phyloP scores from a whole-genome alignment of 2,113 vertebrate genomes.

The Atlantisia rogersi region DNA sequence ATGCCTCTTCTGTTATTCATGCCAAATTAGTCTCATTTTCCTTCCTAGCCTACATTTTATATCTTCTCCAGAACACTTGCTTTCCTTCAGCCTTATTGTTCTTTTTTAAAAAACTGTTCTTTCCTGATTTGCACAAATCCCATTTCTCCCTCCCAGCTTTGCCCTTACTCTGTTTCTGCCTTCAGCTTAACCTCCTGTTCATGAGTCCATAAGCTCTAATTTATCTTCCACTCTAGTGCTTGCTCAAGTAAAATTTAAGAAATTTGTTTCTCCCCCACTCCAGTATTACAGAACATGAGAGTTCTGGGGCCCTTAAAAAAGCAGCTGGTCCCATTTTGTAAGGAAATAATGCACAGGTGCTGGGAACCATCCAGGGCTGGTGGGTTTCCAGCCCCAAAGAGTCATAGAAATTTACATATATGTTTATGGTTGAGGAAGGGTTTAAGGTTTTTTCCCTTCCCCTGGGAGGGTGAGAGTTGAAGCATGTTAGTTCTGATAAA shows the following conservation, averaged over 20 bases:
- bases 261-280: not conserved
- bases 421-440: not conserved
- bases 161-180: not conserved
- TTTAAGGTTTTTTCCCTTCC: not conserved
- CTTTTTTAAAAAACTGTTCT: not conserved
- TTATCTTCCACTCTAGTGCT: not conserved
- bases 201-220: not conserved
- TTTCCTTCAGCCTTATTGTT: not conserved
- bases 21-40: not conserved
- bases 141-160: not conserved
- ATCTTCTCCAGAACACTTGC: not conserved
- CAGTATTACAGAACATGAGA: not conserved
- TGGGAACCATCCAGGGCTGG: not conserved
- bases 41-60: not conserved
- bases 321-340: constrained; percentile 25
- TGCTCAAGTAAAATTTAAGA: constrained; percentile 2
- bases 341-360: constrained; percentile 13
- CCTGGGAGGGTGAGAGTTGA: not conserved
- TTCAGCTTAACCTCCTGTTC: constrained; percentile 18
- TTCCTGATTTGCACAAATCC: constrained; percentile 31
- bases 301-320: constrained; percentile 16
- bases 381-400: not conserved
- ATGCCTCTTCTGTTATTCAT: not conserved
- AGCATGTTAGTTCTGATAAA: not conserved
- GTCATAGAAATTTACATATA: not conserved